A percentile compares a stretch with the other conserved stretches of the same genome.
Evolutionary conservation across 2,113 vertebrate species (phyloP).

Genomic region (Nerophis lumbriciformis): DNA sequence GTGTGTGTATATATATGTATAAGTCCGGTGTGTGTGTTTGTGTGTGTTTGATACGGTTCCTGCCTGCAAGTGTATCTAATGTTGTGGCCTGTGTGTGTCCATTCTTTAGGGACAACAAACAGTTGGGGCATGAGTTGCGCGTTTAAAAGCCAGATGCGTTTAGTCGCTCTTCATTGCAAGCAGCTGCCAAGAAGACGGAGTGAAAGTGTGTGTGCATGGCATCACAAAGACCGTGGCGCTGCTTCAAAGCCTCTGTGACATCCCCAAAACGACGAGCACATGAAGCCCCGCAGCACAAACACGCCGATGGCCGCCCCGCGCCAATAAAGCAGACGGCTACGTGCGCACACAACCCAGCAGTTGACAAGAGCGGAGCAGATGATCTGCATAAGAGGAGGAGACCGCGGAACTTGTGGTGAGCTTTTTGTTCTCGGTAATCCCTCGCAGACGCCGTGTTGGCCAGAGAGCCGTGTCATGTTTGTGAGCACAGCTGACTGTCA

Average conservation of each 20-base stretch:
- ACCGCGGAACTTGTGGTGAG: not conserved
- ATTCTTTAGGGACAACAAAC: not conserved
- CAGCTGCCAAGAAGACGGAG: not conserved
- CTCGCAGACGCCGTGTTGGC: not conserved
- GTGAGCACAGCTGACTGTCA: not conserved
- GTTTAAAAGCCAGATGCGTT: conserved; percentile 1
- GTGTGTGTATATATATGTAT: no score
- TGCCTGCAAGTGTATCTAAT: not conserved
- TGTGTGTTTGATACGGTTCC: not conserved
- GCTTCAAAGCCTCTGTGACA: not conserved
- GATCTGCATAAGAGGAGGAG: not conserved
- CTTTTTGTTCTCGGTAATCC: not conserved
- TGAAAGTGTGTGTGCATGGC: conserved; percentile 1
- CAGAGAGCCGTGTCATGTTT: conserved; percentile 16
- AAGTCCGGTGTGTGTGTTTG: no score
- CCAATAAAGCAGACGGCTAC: not conserved
- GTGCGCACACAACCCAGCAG: not conserved
- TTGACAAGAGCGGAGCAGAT: not conserved
- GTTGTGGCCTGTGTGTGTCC: not conserved
- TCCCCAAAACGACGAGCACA: not conserved
- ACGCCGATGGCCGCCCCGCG: not conserved
- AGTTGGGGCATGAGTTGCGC: not conserved
- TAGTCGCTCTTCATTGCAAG: not conserved
- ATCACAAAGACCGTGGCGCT: not conserved
- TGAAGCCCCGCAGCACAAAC: not conserved